A percentile compares a stretch with the other conserved stretches of the same genome.
These are phyloP conservation scores for Cotesia glomerata DNA, from an alignment of 1,140 invertebrate genomes.

Conservation along the genomic window DNA sequence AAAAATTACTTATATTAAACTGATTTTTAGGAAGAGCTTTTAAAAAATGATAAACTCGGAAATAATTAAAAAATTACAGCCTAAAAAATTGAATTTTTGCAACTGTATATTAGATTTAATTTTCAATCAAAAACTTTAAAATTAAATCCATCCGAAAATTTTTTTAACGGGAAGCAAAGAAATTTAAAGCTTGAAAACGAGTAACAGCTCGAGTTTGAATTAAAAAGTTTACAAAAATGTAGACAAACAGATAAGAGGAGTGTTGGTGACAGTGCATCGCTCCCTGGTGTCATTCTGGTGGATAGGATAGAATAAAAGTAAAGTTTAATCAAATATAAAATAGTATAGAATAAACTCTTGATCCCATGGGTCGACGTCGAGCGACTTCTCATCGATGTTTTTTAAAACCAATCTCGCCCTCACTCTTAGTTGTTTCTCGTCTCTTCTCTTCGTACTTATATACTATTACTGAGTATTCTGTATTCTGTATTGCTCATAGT, in stretches of 20 bases:
- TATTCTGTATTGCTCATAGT: neutral
- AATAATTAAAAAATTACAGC: no score
- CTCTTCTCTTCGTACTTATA: slow-evolving; percentile 3
- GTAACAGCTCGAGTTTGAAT: slow-evolving; percentile 21
- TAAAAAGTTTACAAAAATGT: slow-evolving; percentile 33
- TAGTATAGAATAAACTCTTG: slow-evolving; percentile 36
- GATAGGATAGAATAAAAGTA: slow-evolving; percentile 39
- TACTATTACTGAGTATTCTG: slow-evolving; percentile 1
- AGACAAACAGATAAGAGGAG: slow-evolving; percentile 23
- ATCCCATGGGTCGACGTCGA: slow-evolving; percentile 15
- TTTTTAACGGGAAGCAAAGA: no score
- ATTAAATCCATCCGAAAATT: no score
- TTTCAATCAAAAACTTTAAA: no score
- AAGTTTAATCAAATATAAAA: slow-evolving; percentile 56
- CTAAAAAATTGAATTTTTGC: no score
- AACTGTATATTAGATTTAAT: no score
- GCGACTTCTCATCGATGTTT: slow-evolving; percentile 7
- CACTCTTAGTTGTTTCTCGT: neutral
- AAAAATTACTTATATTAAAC: no score
- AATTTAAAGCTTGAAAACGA: no score
- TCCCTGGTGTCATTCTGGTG: slow-evolving; percentile 4
- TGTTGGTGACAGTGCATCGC: neutral
- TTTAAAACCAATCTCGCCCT: neutral
- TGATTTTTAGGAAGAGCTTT: no score
- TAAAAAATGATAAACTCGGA: no score